phyloP scores from a whole-genome alignment of 2,797 vertebrate species.

The Pelochelys cantorii region DNA sequence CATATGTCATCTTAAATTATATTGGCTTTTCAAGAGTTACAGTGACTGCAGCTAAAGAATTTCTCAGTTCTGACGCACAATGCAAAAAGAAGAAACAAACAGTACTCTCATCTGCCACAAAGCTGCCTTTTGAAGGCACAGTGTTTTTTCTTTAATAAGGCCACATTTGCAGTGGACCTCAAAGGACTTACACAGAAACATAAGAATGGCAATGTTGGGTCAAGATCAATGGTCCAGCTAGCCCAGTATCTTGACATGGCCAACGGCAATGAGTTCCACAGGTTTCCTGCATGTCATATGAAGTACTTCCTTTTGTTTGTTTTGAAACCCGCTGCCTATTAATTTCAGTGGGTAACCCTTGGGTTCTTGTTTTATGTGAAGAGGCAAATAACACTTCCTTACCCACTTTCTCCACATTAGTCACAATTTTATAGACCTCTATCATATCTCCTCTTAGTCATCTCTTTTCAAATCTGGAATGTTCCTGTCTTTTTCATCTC shows the following conservation, averaged over 20 bases:
- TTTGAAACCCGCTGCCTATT: not conserved
- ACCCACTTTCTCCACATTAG: not conserved
- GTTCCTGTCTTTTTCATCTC: not conserved
- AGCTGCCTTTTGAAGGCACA: not conserved
- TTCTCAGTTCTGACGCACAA: not conserved
- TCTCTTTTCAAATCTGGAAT: not conserved
- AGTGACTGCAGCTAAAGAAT: not conserved
- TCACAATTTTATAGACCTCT: not conserved
- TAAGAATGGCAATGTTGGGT: not conserved
- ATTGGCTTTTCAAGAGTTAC: not conserved
- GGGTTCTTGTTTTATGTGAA: not conserved
- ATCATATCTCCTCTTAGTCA: not conserved
- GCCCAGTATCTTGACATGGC: not conserved
- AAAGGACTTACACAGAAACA: not conserved
- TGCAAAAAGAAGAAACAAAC: not conserved
- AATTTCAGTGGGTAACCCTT: not conserved
- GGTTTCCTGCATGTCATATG: not conserved
- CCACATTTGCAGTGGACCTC: not conserved
- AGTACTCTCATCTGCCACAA: fast-evolving
- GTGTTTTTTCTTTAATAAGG: not conserved
- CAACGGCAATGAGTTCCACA: not conserved
- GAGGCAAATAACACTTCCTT: not conserved
- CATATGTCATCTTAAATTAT: fast-evolving
- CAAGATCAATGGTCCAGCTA: not conserved
- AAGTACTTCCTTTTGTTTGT: not conserved